Conservation (phyloP, 2,113 vertebrate species). For the Tychaedon coryphoeus region DNA sequence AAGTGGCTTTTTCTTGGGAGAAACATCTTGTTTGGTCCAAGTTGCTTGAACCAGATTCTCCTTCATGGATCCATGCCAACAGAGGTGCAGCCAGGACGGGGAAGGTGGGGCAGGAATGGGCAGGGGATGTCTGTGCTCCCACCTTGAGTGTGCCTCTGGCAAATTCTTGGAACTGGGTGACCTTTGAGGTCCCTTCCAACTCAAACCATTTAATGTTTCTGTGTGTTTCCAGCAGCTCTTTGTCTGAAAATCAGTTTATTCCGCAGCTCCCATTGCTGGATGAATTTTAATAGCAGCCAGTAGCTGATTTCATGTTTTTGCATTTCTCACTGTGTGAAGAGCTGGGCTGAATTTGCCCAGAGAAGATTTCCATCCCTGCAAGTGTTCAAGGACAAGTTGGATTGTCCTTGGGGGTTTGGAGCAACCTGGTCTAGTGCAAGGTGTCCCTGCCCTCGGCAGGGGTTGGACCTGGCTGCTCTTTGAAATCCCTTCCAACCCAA, state of each 20-base stretch:
- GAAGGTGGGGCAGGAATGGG: background rate
- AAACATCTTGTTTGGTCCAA: background rate
- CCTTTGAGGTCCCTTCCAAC: background rate
- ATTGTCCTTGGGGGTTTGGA: background rate
- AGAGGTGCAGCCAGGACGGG: background rate
- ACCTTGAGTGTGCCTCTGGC: background rate
- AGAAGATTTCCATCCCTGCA: background rate
- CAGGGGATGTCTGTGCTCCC: background rate
- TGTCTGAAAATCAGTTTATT: background rate
- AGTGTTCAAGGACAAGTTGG: background rate
- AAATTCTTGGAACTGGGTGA: background rate
- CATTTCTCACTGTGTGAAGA: background rate
- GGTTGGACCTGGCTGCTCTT: background rate
- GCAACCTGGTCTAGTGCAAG: background rate
- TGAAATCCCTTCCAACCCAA: background rate
- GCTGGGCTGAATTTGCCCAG: background rate
- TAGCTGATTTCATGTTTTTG: background rate
- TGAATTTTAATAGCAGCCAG: background rate
- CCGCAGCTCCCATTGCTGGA: background rate
- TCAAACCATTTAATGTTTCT: background rate
- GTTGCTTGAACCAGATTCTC: background rate
- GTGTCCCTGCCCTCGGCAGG: background rate
- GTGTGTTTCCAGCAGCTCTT: background rate
- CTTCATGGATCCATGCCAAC: accelerated
- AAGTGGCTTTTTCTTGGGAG: background rate